Conservation (phyloP, 2,797 vertebrate species). For the Mallotus villosus region DNA sequence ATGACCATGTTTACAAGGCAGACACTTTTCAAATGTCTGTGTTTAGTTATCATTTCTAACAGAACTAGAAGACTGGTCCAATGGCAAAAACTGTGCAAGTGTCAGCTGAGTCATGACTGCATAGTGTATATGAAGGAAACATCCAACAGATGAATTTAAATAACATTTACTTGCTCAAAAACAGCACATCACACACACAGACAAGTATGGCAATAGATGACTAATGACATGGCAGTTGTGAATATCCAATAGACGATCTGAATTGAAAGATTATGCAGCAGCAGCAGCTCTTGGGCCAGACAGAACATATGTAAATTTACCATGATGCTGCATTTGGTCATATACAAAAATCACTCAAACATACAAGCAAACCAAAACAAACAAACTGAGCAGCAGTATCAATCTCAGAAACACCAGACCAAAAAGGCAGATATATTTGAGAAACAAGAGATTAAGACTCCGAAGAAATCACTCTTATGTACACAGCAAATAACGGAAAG, state of each 20-base stretch:
- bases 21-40: too few relatives aligned
- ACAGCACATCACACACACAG: slow-evolving; percentile 63
- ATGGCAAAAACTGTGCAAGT: not conserved
- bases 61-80: not conserved
- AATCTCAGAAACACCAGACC: slow-evolving; percentile 61
- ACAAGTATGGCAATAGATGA: slow-evolving; percentile 65
- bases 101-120: not conserved
- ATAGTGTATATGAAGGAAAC: not conserved
- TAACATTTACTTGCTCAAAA: slow-evolving; percentile 80
- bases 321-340: slow-evolving; percentile 50
- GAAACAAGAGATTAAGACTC: slow-evolving; percentile 37
- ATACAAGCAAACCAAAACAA: slow-evolving; percentile 39
- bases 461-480: slow-evolving; percentile 54
- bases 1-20: too few relatives aligned
- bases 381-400: slow-evolving; percentile 59
- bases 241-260: slow-evolving; percentile 35
- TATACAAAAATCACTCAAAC: slow-evolving; percentile 45
- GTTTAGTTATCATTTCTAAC: not conserved
- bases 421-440: slow-evolving; percentile 47
- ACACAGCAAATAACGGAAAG: slow-evolving; percentile 76
- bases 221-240: slow-evolving; percentile 44
- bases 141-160: slow-evolving; percentile 67
- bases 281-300: slow-evolving; percentile 63
- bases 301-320: slow-evolving; percentile 63
- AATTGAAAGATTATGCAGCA: slow-evolving; percentile 44